Evolutionary conservation across 2,888 invertebrate genomes (phyloP).

Genomic region (Acleris holmiana): DNA sequence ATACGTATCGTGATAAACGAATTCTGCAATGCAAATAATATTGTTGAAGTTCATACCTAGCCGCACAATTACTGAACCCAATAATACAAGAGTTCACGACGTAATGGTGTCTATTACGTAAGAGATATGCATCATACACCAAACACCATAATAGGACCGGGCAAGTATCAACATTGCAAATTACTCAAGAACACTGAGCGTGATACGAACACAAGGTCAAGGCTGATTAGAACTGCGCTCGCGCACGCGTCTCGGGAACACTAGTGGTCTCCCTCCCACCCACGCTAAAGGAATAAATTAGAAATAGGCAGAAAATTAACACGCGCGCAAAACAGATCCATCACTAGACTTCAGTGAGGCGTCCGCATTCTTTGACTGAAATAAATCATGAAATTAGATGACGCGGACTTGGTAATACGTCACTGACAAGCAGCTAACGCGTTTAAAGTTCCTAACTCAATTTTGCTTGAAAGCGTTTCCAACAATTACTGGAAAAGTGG

Average conservation of each 20-base stretch:
- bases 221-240: slow-evolving; percentile 51
- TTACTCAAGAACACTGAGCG: slow-evolving; percentile 50
- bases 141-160: slow-evolving; percentile 24
- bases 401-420: slow-evolving; percentile 41
- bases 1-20: neutral
- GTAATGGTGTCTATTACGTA: slow-evolving; percentile 7
- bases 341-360: slow-evolving; percentile 62
- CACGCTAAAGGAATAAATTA: slow-evolving; percentile 24
- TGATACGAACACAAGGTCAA: slow-evolving; percentile 73
- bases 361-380: slow-evolving; percentile 71
- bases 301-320: slow-evolving; percentile 33
- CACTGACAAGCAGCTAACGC: slow-evolving; percentile 23
- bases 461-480: slow-evolving; percentile 11
- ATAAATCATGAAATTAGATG: slow-evolving; percentile 70
- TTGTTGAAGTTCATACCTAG: neutral
- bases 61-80: neutral
- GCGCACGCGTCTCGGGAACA: slow-evolving; percentile 49
- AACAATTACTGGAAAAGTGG: slow-evolving; percentile 6
- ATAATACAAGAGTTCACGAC: neutral
- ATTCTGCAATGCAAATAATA: neutral
- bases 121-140: slow-evolving; percentile 8
- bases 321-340: slow-evolving; percentile 56
- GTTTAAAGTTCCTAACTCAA: slow-evolving; percentile 12
- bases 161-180: slow-evolving; percentile 53
- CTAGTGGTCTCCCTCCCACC: slow-evolving; percentile 56